These are phyloP conservation scores for Euura saliciscinereae DNA, from an alignment of 1,140 invertebrate genomes.

Conservation along the genomic window DNA sequence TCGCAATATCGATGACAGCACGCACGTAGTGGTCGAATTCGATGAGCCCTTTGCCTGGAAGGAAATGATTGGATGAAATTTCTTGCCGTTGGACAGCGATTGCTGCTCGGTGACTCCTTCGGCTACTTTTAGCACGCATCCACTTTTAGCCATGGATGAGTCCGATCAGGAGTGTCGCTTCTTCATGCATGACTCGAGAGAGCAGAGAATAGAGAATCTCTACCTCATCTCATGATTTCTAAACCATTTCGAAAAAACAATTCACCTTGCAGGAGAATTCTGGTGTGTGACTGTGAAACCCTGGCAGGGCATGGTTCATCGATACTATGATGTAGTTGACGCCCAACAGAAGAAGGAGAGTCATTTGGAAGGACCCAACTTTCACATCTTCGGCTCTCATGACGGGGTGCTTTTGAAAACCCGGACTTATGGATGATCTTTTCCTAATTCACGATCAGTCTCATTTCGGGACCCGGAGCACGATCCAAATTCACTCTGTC, in stretches of 20 bases:
- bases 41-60: background rate
- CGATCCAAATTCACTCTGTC: too few species aligned
- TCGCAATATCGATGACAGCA: background rate
- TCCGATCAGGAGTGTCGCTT: too few species aligned
- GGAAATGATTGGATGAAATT: background rate
- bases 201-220: too few species aligned
- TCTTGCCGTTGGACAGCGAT: too few species aligned
- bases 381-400: constrained; percentile 46
- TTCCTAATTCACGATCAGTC: too few species aligned
- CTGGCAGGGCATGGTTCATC: constrained; percentile 56
- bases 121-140: too few species aligned
- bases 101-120: too few species aligned
- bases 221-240: background rate
- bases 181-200: too few species aligned
- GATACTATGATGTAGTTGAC: constrained; percentile 59
- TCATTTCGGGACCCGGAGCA: too few species aligned
- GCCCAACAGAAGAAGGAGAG: constrained; percentile 55
- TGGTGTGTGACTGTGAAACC: constrained; percentile 57
- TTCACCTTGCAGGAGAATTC: constrained; percentile 59
- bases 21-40: background rate
- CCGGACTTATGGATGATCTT: background rate
- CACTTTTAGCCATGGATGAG: too few species aligned
- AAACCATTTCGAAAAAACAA: background rate
- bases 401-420: constrained; percentile 12
- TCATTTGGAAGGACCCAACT: constrained; percentile 56